Conservation (phyloP, 2,888 invertebrate species). For the Malthinus seriepunctatus region DNA sequence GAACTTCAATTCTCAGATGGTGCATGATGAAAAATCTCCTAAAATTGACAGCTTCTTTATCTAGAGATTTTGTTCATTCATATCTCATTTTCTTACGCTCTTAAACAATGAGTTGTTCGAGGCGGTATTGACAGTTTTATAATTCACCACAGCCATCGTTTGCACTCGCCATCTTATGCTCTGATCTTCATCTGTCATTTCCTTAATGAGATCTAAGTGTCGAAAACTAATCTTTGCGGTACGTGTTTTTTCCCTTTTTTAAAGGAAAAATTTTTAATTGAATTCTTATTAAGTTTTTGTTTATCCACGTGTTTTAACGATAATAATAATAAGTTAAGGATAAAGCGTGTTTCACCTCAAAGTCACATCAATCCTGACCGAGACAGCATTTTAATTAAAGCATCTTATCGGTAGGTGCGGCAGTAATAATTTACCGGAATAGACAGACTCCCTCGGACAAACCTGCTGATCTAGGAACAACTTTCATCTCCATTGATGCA, state of each 20-base stretch:
- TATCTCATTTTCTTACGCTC: constrained; percentile 54
- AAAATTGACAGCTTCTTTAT: constrained; percentile 56
- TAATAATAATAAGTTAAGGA: constrained; percentile 7
- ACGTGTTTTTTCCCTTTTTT: constrained; percentile 4
- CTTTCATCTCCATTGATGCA: constrained; percentile 56
- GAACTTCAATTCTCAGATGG: constrained; percentile 53
- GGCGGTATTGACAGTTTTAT: constrained; percentile 49
- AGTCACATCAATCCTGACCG: constrained; percentile 54
- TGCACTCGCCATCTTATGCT: constrained; percentile 48
- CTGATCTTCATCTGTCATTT: constrained; percentile 52
- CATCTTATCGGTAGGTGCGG: constrained; percentile 58
- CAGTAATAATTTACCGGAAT: constrained; percentile 54
- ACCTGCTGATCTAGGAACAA: constrained; percentile 57
- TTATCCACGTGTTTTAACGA: constrained; percentile 6
- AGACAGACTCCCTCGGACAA: constrained; percentile 54
- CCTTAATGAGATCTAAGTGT: constrained; percentile 49
- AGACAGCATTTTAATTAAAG: constrained; percentile 59
- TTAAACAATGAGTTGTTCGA: constrained; percentile 49
- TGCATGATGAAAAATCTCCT: constrained; percentile 56
- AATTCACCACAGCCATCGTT: constrained; percentile 52
- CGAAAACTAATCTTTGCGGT: constrained; percentile 17
- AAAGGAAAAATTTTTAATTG: constrained; percentile 16
- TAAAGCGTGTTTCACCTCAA: constrained; percentile 31
- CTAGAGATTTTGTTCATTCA: constrained; percentile 55
- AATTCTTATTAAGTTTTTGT: constrained; percentile 14